Evolutionary conservation across 2,888 invertebrate species (phyloP), one percentile per base, ranked within the genome.

Genomic region (Hirtodrosophila alboralis): DNA sequence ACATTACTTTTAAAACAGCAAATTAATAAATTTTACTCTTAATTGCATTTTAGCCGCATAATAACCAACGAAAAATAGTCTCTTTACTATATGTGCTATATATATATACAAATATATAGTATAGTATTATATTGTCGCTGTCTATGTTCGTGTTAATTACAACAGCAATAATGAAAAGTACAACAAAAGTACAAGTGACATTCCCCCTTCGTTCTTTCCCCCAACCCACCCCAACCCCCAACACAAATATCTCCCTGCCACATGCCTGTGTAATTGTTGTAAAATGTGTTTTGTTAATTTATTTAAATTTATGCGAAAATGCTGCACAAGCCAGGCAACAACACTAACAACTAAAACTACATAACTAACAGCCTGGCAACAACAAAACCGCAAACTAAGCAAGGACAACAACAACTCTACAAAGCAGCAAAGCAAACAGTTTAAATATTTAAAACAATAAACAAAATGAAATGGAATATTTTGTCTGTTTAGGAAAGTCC

Each of bases 221-320:
- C 12, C 16, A 14, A 14, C 44, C 37, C 13, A 16, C 5, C 4
- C 28, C n/a, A 8, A 13, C 5, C 31, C 14, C 27, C 8, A 12
- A 14, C 38, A 13, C 31, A 61, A 6, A 26, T 47, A 7, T 28
- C 13, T 14, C 30, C n/a, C 14, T 28, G n/a, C 38, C 54, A 45
- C 56, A 62, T 58, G 52, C 60, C 64, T 38, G 54, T 63, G 60
- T 84, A 72, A 84, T 79, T 84, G 81, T 77, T 77, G 66, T 62
- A 52, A 74, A 74, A 74, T 66, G 66, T 73, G 73, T 75, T 75
- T 81, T 81, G 84, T 79, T 77, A 86, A 86, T 86, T 84, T 81
- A 86, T 86, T 84, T 75, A 75, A 86, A 84, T 84, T 79, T 79
- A 79, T 77, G 84, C 68, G 66, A 43, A 57, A 72, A 72, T 52